Base-by-base conservation (phyloP, 30 jellyfish, hydroid and myxozoan genomes). In the Turritopsis dohrnii region DNA sequence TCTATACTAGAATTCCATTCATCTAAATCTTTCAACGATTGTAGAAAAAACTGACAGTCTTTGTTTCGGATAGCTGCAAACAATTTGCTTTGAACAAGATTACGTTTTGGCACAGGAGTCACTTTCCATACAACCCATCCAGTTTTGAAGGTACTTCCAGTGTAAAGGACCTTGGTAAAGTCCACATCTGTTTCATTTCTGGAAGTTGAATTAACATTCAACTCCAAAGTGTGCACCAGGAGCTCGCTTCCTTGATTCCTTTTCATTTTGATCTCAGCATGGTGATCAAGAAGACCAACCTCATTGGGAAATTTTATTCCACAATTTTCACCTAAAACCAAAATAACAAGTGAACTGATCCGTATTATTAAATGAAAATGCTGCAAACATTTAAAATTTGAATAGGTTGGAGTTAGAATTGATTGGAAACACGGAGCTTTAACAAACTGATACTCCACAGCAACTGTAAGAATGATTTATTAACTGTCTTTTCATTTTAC, bases 271-370 rank as follows among this genome's bases (percentile, higher is more conserved):
- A 89, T 81, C 22, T 26, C 9, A 0, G 94, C 90, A 81, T 89
- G 96, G 65, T 16, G 52, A 16, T 89, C 96, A 52, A 73, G 76
- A 25, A 89, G 54, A 4, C 80, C 85, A 17, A 90, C 89, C 28
- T 89, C 96, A 65, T 74, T 79, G 17, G 96, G 96, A 18, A 89
- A 53, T 76, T 89, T 69, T 18, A 89, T 79, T n/a, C 94, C 96
- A 60, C 96, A 89, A 24, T 16, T 23, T 17, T 65, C 79, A 16
- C 93, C 96, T 89, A 20, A 22, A 28, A 79, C 1, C 79, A 41
- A 3, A 41, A 41, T 3, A 41, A n/a, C n/a, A n/a, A n/a, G n/a
- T n/a, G n/a, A n/a, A n/a, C n/a, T n/a, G n/a, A n/a, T n/a, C n/a
- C n/a, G n/a, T n/a, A n/a, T n/a, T n/a, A n/a, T n/a, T n/a, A n/a